Evolutionary conservation across 2,888 invertebrate genomes (phyloP), one percentile per base, ranked within the genome.

Genomic region (Aplocera efformata): DNA sequence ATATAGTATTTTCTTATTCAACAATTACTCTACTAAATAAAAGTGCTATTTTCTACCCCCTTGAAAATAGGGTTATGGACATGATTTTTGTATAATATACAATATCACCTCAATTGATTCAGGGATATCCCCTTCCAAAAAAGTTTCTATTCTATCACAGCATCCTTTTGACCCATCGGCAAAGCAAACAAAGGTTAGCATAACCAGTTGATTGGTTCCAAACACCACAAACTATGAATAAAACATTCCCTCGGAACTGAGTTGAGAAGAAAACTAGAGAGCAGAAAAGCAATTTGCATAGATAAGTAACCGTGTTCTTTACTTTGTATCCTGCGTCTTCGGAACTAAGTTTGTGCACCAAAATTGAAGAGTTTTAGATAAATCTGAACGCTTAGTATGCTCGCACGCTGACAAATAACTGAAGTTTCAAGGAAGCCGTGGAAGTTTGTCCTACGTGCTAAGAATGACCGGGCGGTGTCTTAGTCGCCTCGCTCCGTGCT

Each of bases 221-320:
- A 47, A 47, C 48, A 54, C 36, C 29, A 52, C 51, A 47, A 53
- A 41, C 32, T 45, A 56, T 56, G 56, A 63, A 62, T 56, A 59
- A 63, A 63, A 58, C 56, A 58, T 64, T 52, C 34, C 46, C 44
- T 52, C 48, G 42, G 38, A 28, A 43, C 47, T 45, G 40, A 42
- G 41, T 56, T 56, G 33, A 40, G 44, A 52, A 57, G 53, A 58
- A 60, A 57, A 63, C 55, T 58, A 49, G 44, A 50, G 43, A 52
- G 52, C 50, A 55, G 49, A 45, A 55, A 59, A 58, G 57, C 54
- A 56, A 62, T 67, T 65, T 67, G 50, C 56, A 67, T 67, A 55
- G 50, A 57, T 59, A 51, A 49, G 48, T 55, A 59, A 67, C 51
- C 53, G 50, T 53, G 50, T 53, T 56, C 53, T 61, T 55, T 53